These are phyloP conservation scores for Sapajus apella DNA, from an alignment of 2,113 vertebrate genomes.

Conservation along the genomic window DNA sequence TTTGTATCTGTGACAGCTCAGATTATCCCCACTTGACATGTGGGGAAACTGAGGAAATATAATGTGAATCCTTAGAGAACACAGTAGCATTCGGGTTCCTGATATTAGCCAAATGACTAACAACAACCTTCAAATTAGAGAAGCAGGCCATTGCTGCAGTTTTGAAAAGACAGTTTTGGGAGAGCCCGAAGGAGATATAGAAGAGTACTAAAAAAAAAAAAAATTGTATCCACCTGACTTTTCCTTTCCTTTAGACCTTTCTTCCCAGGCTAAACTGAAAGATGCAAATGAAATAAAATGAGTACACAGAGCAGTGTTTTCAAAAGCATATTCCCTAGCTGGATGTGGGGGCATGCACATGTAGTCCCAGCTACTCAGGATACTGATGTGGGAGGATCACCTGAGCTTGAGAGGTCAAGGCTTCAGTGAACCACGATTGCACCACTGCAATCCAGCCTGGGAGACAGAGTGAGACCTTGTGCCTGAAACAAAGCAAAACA, in stretches of 20 bases:
- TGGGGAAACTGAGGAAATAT: too few relatives aligned
- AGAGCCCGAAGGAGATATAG: not conserved
- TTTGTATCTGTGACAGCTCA: not conserved
- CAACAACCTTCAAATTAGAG: not conserved
- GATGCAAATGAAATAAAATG: not conserved
- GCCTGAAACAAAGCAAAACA: too few relatives aligned
- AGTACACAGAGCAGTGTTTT: rapidly evolving
- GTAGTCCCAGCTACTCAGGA: too few relatives aligned
- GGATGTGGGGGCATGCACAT: too few relatives aligned
- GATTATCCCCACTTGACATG: too few relatives aligned
- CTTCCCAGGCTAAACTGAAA: not conserved
- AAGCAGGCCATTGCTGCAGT: not conserved
- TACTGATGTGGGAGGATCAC: too few relatives aligned
- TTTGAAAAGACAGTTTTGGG: not conserved
- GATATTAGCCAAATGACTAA: not conserved
- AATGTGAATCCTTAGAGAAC: too few relatives aligned
- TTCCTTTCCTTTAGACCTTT: not conserved
- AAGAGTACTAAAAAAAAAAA: not conserved
- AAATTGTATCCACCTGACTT: not conserved
- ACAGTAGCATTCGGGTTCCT: too few relatives aligned
- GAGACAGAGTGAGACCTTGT: too few relatives aligned
- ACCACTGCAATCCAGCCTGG: too few relatives aligned
- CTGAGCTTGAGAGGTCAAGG: too few relatives aligned
- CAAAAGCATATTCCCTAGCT: not conserved
- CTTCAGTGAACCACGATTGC: too few relatives aligned